Percentiles rank a stretch among this genome's conserved stretches.
These are phyloP conservation scores for Trichogramma dendrolimi DNA, from an alignment of 2,888 invertebrate genomes.

Conservation along the genomic window DNA sequence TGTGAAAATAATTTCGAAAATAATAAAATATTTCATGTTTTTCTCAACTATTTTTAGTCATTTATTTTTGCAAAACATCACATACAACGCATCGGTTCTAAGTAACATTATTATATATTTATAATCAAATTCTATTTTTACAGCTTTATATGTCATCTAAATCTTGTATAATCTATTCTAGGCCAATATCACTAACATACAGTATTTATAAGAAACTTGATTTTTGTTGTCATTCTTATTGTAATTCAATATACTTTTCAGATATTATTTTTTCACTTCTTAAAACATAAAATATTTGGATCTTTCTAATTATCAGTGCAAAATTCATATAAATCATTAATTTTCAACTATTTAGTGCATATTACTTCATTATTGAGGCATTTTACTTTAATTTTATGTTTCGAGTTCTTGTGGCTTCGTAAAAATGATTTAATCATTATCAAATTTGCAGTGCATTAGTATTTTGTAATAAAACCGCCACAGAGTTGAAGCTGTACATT, in stretches of 20 bases:
- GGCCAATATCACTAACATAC: slow-evolving; percentile 20
- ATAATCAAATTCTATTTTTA: slow-evolving; percentile 22
- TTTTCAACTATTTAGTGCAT: slow-evolving; percentile 6
- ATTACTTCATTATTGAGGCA: background rate
- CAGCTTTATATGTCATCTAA: slow-evolving; percentile 15
- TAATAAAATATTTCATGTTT: slow-evolving; percentile 23
- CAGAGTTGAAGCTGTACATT: too few species aligned
- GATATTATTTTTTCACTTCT: slow-evolving; percentile 10
- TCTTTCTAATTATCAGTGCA: slow-evolving; percentile 7
- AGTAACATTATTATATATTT: slow-evolving; percentile 21
- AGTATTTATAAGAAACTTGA: slow-evolving; percentile 5
- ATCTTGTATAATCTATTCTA: slow-evolving; percentile 15
- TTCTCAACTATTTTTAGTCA: slow-evolving; percentile 19
- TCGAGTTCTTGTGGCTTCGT: background rate
- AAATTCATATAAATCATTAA: slow-evolving; percentile 16
- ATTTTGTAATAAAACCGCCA: too few species aligned
- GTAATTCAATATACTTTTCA: slow-evolving; percentile 24
- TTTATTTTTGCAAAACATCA: slow-evolving; percentile 27
- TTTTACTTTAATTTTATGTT: too few species aligned
- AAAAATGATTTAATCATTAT: slow-evolving; percentile 14
- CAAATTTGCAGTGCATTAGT: background rate
- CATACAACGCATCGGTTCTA: slow-evolving; percentile 18
- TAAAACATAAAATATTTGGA: slow-evolving; percentile 17
- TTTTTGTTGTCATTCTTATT: slow-evolving; percentile 13
- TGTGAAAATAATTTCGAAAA: slow-evolving; percentile 1